Evolutionary conservation across 2,888 invertebrate species (phyloP), one percentile per base, ranked within the genome.

Genomic region (Cantharis rufa): DNA sequence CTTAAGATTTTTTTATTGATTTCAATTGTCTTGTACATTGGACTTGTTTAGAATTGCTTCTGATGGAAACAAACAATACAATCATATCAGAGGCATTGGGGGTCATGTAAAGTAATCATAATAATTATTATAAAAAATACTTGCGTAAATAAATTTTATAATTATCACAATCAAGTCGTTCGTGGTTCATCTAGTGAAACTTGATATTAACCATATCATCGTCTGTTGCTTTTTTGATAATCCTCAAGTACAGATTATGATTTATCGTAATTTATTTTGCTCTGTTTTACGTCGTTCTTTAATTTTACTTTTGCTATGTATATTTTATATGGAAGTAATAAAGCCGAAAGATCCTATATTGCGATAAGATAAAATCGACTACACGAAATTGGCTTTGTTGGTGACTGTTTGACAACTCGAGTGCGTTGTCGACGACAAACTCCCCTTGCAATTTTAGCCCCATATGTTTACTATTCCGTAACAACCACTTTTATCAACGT

Each of bases 401-500:
- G 48, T 48, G 48, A 48, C n/a, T 48, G 48, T 48, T n/a, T n/a
- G 48, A 48, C 48, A 48, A 48, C 48, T 48, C 48, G 48, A 48
- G 48, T 48, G 48, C 48, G 48, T 48, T n/a, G 48, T 48, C 48
- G 48, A 48, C 48, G 48, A 48, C 48, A 48, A 48, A 48, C 48
- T 48, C 48, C 48, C 48, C 48, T n/a, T 48, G n/a, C 48, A 48
- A 13, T 48, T 48, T 48, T 48, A 48, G 48, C 48, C 69, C 28
- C 69, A 70, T 70, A 32, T 70, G 69, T 70, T 48, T 61, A 48
- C 18, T 70, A 70, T 70, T 61, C 21, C n/a, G 18, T 48, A 70
- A 70, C 69, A 70, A 70, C 69, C 69, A 70, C 32, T 70, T 62
- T 70, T 62, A 32, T 62, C 70, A 70, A 70, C 70, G 48, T 32